These are phyloP conservation scores for Phytoseiulus persimilis DNA, from an alignment of 2,888 invertebrate species.

Conservation along the genomic window DNA sequence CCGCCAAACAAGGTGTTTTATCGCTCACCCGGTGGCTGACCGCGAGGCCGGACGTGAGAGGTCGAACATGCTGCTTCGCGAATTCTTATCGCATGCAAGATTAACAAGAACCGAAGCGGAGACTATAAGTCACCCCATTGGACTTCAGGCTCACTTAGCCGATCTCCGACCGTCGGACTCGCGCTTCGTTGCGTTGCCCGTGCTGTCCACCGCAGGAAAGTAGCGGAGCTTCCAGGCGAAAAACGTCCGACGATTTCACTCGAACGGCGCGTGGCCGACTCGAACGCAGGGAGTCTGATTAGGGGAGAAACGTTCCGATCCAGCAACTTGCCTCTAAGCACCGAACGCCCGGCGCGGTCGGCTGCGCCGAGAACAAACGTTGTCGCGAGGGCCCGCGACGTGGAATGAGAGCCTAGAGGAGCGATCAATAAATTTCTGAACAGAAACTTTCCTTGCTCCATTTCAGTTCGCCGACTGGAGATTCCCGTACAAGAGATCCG, in stretches of 20 bases:
- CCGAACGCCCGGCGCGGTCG: not conserved
- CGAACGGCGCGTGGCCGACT: too few species aligned
- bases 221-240: too few species aligned
- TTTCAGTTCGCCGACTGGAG: constrained; percentile 72
- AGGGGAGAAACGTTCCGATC: not conserved
- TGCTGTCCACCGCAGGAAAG: too few species aligned
- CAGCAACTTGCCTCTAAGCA: not conserved
- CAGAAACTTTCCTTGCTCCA: constrained; percentile 36
- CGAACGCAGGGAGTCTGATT: not conserved
- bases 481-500: constrained; percentile 75
- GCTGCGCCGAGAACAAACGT: not conserved
- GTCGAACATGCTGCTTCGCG: not conserved
- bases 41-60: not conserved
- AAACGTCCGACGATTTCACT: too few species aligned
- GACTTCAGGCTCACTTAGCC: not conserved
- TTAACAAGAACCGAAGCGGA: not conserved
- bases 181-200: too few species aligned
- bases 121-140: not conserved
- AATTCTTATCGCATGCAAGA: not conserved
- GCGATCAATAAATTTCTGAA: not conserved
- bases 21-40: not conserved
- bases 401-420: not conserved
- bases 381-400: not conserved
- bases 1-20: not conserved
- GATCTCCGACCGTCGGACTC: too few species aligned